These are phyloP conservation scores for Malaclemys terrapin DNA, from an alignment of 2,113 vertebrate genomes.

Conservation along the genomic window DNA sequence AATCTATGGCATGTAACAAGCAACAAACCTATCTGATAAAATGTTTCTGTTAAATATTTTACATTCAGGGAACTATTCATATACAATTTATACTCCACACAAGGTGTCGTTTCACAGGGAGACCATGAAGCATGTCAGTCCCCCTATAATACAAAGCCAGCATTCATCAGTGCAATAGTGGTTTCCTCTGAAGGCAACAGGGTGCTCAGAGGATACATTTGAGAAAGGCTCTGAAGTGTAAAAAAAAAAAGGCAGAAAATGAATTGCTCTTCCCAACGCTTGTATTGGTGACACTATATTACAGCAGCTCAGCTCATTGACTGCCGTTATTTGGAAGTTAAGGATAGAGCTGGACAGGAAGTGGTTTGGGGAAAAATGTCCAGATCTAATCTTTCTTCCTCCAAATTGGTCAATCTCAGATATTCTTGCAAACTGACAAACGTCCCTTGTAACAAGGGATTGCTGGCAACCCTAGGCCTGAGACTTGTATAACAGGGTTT, in stretches of 20 bases:
- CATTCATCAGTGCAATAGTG: neutral
- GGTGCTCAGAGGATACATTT: neutral
- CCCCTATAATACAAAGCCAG: neutral
- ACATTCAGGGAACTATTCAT: neutral
- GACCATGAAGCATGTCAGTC: neutral
- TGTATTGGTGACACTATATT: neutral
- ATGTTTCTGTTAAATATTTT: neutral
- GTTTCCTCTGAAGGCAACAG: neutral
- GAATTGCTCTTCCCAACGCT: neutral
- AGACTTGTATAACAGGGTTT: too few relatives aligned
- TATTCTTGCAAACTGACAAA: too few relatives aligned
- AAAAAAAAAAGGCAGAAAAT: neutral
- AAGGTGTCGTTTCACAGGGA: neutral
- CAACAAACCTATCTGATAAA: neutral
- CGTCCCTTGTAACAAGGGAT: too few relatives aligned
- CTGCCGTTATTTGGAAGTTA: neutral
- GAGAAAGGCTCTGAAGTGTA: neutral
- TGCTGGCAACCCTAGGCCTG: too few relatives aligned
- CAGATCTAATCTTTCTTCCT: too few relatives aligned
- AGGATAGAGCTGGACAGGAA: too few relatives aligned
- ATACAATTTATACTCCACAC: neutral
- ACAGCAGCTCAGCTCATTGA: neutral
- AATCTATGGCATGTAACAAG: neutral
- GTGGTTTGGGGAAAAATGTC: too few relatives aligned
- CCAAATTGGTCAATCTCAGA: too few relatives aligned